Evolutionary conservation across 2,888 invertebrate genomes (phyloP).

Genomic region (Zygaena filipendulae): DNA sequence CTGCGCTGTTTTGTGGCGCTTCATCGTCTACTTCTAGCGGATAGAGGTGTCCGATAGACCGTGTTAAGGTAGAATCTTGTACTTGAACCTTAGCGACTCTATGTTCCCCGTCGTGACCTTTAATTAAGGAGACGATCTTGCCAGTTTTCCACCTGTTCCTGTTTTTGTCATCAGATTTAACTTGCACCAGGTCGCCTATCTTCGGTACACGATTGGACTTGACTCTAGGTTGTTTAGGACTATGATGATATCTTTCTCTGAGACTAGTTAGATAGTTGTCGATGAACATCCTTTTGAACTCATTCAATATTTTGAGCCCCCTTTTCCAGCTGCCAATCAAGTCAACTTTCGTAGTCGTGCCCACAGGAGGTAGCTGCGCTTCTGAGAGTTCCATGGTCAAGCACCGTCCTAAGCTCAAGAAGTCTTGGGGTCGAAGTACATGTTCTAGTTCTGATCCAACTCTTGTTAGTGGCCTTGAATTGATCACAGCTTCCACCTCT

Average conservation of each 20-base stretch:
- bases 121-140: neutral
- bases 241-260: conserved; percentile 1
- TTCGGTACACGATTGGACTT: neutral
- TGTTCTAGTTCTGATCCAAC: conserved; percentile 9
- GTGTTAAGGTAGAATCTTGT: no score
- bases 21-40: no score
- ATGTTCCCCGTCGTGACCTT: neutral
- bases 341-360: neutral
- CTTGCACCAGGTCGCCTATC: neutral
- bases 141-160: neutral
- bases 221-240: neutral
- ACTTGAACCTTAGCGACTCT: neutral
- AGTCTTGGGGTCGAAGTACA: conserved; percentile 6
- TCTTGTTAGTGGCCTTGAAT: conserved; percentile 8
- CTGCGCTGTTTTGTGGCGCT: no score
- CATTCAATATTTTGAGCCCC: conserved; percentile 3
- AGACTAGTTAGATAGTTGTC: conserved; percentile 2
- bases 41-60: no score
- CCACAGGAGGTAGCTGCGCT: neutral
- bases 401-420: conserved; percentile 1
- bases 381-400: neutral
- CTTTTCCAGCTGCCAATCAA: conserved; percentile 5
- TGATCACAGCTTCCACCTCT: conserved; percentile 10
- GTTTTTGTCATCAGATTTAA: neutral
- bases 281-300: conserved; percentile 5